A percentile compares a stretch with the other conserved stretches of the same genome.
These are phyloP conservation scores for Meandrina meandrites DNA, from an alignment of 92 coral and sea anemone genomes.

Conservation along the genomic window DNA sequence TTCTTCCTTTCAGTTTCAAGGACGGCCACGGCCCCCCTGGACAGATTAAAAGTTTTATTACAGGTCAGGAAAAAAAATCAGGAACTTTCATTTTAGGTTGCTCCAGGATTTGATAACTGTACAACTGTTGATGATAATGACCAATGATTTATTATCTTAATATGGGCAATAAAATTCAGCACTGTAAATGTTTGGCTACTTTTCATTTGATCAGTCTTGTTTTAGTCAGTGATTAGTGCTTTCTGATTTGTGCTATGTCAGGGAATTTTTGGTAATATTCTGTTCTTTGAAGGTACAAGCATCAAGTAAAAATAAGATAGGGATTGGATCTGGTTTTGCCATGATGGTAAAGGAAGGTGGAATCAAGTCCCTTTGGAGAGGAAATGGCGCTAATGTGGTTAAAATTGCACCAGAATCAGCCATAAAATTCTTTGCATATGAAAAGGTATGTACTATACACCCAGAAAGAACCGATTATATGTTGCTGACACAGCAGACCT, in stretches of 20 bases:
- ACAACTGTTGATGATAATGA: neutral
- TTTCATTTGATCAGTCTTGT: too few species aligned
- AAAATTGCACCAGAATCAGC: constrained; percentile 99
- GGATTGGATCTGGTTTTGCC: constrained; percentile 78
- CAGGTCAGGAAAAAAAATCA: constrained; percentile 63
- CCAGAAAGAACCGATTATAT: neutral
- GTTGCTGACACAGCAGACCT: neutral
- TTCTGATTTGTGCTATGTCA: too few species aligned
- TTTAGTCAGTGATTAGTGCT: too few species aligned
- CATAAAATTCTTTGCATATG: constrained; percentile 97
- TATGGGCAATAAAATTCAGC: too few species aligned
- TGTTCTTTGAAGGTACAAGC: constrained; percentile 78
- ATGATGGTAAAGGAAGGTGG: constrained; percentile 94
- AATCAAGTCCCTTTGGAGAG: constrained; percentile 92
- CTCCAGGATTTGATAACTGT: neutral
- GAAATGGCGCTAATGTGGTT: constrained; percentile 98
- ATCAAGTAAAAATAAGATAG: constrained; percentile 78
- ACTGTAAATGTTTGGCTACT: too few species aligned
- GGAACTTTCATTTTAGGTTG: neutral
- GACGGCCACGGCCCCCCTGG: constrained; percentile 95
- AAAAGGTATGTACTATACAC: constrained; percentile 58
- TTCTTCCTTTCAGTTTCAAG: constrained; percentile 73
- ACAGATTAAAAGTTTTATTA: constrained; percentile 89
- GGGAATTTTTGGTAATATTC: too few species aligned
- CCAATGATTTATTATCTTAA: too few species aligned